A percentile compares a stretch with the other conserved stretches of the same genome.
These are phyloP conservation scores for Pseudochromis fuscus DNA, from an alignment of 2,797 vertebrate genomes.

Conservation along the genomic window DNA sequence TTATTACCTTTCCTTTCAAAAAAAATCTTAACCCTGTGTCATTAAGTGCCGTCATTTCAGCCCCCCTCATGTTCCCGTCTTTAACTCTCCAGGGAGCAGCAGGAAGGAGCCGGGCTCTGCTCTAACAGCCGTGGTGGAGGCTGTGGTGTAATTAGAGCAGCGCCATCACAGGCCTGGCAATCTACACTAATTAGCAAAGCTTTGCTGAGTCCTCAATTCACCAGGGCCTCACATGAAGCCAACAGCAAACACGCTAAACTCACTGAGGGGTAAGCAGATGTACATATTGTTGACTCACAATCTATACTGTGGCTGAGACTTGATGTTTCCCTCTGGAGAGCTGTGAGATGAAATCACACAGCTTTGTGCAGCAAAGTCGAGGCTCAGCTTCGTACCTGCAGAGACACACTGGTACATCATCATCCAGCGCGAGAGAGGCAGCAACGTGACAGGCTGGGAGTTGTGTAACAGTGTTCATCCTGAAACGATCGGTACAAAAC, in stretches of 20 bases:
- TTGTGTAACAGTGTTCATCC: too few relatives aligned
- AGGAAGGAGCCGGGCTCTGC: constrained; percentile 27
- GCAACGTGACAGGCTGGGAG: too few relatives aligned
- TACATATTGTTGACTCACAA: constrained; percentile 25
- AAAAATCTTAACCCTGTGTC: constrained; percentile 16
- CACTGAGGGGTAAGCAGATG: constrained; percentile 36
- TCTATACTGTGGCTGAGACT: too few relatives aligned
- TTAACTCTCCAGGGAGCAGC: constrained; percentile 18
- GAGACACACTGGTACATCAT: too few relatives aligned
- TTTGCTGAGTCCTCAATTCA: constrained; percentile 46
- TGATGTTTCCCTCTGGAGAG: too few relatives aligned
- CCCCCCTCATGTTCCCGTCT: not conserved
- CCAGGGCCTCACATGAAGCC: constrained; percentile 12
- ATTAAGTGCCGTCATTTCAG: too few relatives aligned
- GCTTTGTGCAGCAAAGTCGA: too few relatives aligned
- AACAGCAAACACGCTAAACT: constrained; percentile 19
- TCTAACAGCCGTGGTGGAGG: constrained; percentile 36
- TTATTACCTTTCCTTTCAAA: constrained; percentile 23
- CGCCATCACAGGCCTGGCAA: constrained; percentile 41
- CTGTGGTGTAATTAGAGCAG: constrained; percentile 52
- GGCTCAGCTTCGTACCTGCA: too few relatives aligned
- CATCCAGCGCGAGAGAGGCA: too few relatives aligned
- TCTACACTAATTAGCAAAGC: constrained; percentile 67
- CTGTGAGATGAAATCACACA: too few relatives aligned
- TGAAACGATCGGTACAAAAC: too few relatives aligned